Evolutionary conservation across 1,140 invertebrate species (phyloP), one percentile per base, ranked within the genome.

Genomic region (Paramacrobiotus metropolitanus): DNA sequence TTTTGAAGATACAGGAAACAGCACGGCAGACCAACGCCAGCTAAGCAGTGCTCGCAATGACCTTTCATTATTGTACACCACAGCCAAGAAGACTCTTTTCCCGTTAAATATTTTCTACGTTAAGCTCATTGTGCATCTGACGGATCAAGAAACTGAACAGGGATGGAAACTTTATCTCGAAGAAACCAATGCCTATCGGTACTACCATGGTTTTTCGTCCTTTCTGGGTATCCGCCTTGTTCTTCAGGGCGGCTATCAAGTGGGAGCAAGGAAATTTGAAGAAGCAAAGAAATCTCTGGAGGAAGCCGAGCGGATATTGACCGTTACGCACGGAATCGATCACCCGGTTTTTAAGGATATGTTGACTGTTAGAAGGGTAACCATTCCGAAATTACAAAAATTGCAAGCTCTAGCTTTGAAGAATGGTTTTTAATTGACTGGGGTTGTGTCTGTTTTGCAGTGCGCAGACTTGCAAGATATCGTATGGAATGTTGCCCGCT

Each of bases 131-230:
- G 48, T 55, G 4, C 48, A 55, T 24, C 48, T 55, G 24, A 24
- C 48, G 4, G 48, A 55, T 28, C 48, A 55, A 9, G 48, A 55
- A 4, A 20, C 15, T 28, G 4, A 15, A 4, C 48, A 20, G 15
- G 48, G 48, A 55, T 55, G 48, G 48, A 55, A 55, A 24, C 48
- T 55, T 24, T 24, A 55, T 24, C 48, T 55, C 15, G 48, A 55
- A 24, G 48, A 55, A 24, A 55, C 48, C 15, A 24, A 55, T 15
- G 48, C 48, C 24, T 55, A 55, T 28, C 48, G 48, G 15, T 55
- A 55, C 24, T 55, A 55, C 24, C 48, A 55, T 24, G 48, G 48
- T 28, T 55, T 55, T 24, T 55, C 48, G 4, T 15, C 48, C 15
- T 55, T 55, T 24, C 24, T 55, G 24, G 48, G 15, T 24, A 55